Evolutionary conservation across 2,888 invertebrate species (phyloP).

Genomic region (Clitarchus hookeri): DNA sequence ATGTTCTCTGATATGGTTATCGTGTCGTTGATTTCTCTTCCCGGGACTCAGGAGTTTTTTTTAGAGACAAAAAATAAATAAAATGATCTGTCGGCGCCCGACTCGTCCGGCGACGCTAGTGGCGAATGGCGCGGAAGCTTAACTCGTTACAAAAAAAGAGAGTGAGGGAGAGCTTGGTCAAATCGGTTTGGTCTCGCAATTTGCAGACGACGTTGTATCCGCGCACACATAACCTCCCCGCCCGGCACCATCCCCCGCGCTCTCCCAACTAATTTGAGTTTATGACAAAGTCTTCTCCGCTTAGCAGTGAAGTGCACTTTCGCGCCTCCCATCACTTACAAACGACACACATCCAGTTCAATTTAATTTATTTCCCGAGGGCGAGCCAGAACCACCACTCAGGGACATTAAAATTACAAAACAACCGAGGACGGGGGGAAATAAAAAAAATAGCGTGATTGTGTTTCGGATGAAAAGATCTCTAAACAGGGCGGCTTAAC

Average conservation of each 20-base stretch:
- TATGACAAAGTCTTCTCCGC: slow-evolving; percentile 10
- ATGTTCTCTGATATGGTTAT: too few species aligned
- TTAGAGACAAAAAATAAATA: neutral
- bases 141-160: slow-evolving; percentile 22
- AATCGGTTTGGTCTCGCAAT: slow-evolving; percentile 9
- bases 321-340: neutral
- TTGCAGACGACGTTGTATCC: neutral
- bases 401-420: slow-evolving; percentile 14
- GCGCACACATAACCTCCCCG: neutral
- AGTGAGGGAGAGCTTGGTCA: neutral
- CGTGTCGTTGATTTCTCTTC: neutral
- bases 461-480: slow-evolving; percentile 14
- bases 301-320: slow-evolving; percentile 11
- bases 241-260: neutral
- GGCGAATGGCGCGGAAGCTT: neutral
- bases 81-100: neutral
- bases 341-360: slow-evolving; percentile 14
- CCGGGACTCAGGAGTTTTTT: neutral
- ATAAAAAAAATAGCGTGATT: slow-evolving; percentile 5
- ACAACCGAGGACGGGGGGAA: neutral
- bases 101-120: neutral
- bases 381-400: neutral
- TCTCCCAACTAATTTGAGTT: neutral
- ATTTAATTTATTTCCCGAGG: slow-evolving; percentile 2
- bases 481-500: slow-evolving; percentile 14